These are phyloP conservation scores for Cricetomys ansorgei DNA, from an alignment of 2,113 vertebrate genomes.

Conservation along the genomic window DNA sequence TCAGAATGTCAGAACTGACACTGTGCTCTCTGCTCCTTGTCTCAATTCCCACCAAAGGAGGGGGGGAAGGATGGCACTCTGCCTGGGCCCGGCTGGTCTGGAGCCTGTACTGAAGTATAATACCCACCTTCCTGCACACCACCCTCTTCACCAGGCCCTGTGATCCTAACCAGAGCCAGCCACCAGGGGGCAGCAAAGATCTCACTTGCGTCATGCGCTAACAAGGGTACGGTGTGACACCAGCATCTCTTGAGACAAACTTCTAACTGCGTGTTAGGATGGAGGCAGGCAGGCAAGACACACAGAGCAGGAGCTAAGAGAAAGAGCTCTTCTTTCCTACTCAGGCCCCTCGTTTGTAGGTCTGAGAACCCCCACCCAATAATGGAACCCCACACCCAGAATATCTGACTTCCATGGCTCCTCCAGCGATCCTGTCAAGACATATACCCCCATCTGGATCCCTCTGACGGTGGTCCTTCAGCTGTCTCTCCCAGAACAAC, in stretches of 20 bases:
- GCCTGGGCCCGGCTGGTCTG: accelerated
- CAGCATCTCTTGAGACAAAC: not conserved
- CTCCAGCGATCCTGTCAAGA: not conserved
- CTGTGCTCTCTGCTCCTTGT: not conserved
- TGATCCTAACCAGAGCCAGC: not conserved
- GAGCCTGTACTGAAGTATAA: not conserved
- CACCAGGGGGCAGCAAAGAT: not conserved
- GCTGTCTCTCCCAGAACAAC: not conserved
- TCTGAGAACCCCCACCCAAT: not conserved
- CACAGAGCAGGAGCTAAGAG: not conserved
- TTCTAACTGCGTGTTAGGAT: not conserved
- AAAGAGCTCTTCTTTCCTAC: not conserved
- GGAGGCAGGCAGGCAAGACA: not conserved
- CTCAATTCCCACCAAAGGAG: not conserved
- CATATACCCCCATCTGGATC: not conserved
- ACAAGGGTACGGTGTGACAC: accelerated
- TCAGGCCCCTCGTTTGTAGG: not conserved
- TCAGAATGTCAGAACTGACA: not conserved
- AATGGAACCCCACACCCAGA: not conserved
- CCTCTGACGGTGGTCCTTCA: not conserved
- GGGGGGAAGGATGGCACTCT: not conserved
- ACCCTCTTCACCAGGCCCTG: not conserved
- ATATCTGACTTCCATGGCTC: not conserved
- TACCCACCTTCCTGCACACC: no score
- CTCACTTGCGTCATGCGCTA: accelerated